Evolutionary conservation across 2,797 vertebrate species (phyloP).

Genomic region (Parauchenoglanis ngamensis): DNA sequence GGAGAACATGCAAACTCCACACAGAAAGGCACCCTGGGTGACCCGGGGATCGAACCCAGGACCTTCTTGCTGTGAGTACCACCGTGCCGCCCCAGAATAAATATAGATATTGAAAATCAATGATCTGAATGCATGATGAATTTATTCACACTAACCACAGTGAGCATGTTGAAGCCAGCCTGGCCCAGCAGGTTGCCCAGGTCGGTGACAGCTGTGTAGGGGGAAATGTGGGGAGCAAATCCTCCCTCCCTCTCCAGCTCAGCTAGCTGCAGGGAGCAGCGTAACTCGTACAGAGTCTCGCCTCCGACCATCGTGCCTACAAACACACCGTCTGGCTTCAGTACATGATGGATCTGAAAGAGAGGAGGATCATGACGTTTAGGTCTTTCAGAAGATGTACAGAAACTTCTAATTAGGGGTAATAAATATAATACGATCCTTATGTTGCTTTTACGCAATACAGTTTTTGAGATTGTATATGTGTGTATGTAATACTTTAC

Average conservation of each 20-base stretch:
- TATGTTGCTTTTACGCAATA: background rate
- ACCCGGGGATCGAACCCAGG: too few relatives aligned
- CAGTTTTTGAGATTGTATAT: too few relatives aligned
- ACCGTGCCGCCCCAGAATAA: too few relatives aligned
- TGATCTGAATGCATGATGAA: background rate
- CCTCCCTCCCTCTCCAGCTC: slow-evolving; percentile 92
- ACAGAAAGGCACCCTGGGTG: too few relatives aligned
- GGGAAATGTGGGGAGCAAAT: slow-evolving; percentile 88
- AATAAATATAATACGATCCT: background rate
- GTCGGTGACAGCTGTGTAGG: slow-evolving; percentile 87
- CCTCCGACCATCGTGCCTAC: slow-evolving; percentile 92
- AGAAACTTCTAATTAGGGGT: background rate
- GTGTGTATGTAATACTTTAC: too few relatives aligned
- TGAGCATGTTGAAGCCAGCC: slow-evolving; percentile 91
- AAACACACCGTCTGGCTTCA: slow-evolving; percentile 91
- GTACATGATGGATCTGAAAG: slow-evolving; percentile 83
- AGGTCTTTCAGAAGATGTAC: background rate
- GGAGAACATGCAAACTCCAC: too few relatives aligned
- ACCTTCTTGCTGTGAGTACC: too few relatives aligned
- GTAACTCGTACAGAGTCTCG: slow-evolving; percentile 89
- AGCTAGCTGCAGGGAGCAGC: slow-evolving; percentile 90
- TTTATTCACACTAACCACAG: slow-evolving; percentile 82
- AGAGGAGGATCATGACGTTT: background rate
- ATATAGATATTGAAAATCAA: too few relatives aligned
- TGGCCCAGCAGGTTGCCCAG: slow-evolving; percentile 87